Evolutionary conservation across 2,888 invertebrate genomes (phyloP).

Genomic region (Eristalinus sepulchralis): DNA sequence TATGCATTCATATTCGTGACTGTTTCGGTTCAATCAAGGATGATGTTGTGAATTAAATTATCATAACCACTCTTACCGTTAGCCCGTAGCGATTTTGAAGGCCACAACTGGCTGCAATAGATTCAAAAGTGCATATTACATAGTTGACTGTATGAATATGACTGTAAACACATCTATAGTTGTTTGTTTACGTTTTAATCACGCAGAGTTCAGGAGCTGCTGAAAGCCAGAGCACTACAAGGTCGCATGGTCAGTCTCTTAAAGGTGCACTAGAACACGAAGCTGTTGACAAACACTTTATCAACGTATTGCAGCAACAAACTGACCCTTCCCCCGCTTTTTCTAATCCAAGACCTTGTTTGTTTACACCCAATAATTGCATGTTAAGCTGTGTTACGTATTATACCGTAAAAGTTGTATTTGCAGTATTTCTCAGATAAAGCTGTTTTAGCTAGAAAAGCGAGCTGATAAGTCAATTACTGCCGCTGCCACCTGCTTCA

Average conservation of each 20-base stretch:
- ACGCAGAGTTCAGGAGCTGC: background rate
- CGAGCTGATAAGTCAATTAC: slow-evolving; percentile 30
- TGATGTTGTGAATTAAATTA: background rate
- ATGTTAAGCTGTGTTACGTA: background rate
- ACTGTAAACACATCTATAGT: too few relatives aligned
- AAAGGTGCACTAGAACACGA: background rate
- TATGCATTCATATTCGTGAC: background rate
- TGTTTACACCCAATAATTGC: background rate
- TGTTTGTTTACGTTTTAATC: slow-evolving; percentile 53
- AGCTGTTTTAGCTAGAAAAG: background rate
- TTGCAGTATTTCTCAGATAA: slow-evolving; percentile 31
- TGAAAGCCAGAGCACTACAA: background rate
- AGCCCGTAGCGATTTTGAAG: background rate
- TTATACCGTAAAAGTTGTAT: background rate
- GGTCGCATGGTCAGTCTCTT: background rate
- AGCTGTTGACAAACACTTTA: background rate
- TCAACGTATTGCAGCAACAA: background rate
- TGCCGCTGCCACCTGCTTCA: slow-evolving; percentile 5
- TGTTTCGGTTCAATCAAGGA: background rate
- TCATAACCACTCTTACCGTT: background rate
- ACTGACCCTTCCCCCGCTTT: background rate
- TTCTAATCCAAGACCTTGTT: background rate
- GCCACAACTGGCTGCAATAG: background rate
- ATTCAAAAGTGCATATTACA: too few relatives aligned
- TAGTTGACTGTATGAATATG: too few relatives aligned